Percentiles rank a stretch among this genome's conserved stretches.
Conservation (phyloP, 92 coral and sea anemone species). For the Blastomussa wellsi region DNA sequence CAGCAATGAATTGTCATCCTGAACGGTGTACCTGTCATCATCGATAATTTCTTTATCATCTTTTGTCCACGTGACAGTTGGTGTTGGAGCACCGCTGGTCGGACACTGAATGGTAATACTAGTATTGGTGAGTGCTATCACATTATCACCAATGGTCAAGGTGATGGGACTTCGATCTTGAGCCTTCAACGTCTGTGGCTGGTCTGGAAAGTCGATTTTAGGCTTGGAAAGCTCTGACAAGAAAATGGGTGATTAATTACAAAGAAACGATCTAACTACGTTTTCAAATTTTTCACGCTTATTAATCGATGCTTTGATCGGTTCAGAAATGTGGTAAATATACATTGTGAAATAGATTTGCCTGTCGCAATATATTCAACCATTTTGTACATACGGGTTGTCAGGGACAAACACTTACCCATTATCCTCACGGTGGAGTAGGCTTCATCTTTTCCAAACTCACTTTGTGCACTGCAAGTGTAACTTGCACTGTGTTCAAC, state of each 20-base stretch:
- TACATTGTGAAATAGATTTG: neutral
- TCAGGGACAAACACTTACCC: slow-evolving; percentile 46
- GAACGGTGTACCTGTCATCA: slow-evolving; percentile 18
- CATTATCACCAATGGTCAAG: slow-evolving; percentile 69
- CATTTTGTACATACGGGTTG: neutral
- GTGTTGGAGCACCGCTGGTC: slow-evolving; percentile 67
- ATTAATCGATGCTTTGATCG: no score
- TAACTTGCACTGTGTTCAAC: slow-evolving; percentile 55
- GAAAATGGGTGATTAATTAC: neutral
- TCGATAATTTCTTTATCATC: slow-evolving; percentile 39
- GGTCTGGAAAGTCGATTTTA: neutral
- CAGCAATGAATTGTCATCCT: slow-evolving; percentile 36
- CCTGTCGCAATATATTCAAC: neutral
- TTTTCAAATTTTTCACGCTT: no score
- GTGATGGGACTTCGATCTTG: slow-evolving; percentile 56
- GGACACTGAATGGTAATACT: slow-evolving; percentile 60
- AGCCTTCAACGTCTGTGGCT: slow-evolving; percentile 14
- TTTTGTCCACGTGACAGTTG: slow-evolving; percentile 68
- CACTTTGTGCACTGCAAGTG: slow-evolving; percentile 58
- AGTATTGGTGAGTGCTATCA: slow-evolving; percentile 58
- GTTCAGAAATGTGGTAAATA: neutral
- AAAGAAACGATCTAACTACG: neutral
- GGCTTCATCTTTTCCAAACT: slow-evolving; percentile 53
- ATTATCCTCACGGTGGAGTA: slow-evolving; percentile 48
- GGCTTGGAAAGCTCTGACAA: slow-evolving; percentile 20